Evolutionary conservation across 2,888 invertebrate genomes (phyloP).

Genomic region (Brenthis daphne): DNA sequence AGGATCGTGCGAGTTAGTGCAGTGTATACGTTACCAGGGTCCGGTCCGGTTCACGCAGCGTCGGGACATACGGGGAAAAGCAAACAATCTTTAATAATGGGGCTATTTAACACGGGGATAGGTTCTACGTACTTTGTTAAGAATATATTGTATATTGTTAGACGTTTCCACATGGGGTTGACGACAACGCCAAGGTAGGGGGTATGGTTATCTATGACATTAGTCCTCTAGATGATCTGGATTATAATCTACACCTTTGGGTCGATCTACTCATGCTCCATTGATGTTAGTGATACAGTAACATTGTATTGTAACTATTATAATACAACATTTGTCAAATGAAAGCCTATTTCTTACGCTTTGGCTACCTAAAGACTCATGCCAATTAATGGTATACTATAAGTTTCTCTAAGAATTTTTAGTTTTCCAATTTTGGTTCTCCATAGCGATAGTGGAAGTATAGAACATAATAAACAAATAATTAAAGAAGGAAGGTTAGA

Average conservation of each 20-base stretch:
- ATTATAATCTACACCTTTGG: slow-evolving; percentile 75
- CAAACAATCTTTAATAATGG: slow-evolving; percentile 68
- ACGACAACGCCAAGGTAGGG: slow-evolving; percentile 77
- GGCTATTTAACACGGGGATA: slow-evolving; percentile 34
- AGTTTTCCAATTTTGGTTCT: neutral
- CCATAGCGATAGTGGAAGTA: neutral
- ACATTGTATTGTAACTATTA: neutral
- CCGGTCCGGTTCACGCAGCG: slow-evolving; percentile 67
- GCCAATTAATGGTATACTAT: slow-evolving; percentile 1
- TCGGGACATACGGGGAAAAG: slow-evolving; percentile 78
- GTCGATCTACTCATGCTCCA: slow-evolving; percentile 48
- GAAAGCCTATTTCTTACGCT: neutral
- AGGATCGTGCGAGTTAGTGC: slow-evolving; percentile 62
- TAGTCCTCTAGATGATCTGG: slow-evolving; percentile 55
- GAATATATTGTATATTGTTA: slow-evolving; percentile 47
- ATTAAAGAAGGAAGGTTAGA: slow-evolving; percentile 6
- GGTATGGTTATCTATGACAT: slow-evolving; percentile 59
- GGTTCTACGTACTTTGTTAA: slow-evolving; percentile 38
- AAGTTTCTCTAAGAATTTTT: neutral
- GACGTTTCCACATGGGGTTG: slow-evolving; percentile 45
- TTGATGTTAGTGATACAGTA: slow-evolving; percentile 16
- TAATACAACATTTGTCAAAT: neutral
- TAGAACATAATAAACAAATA: slow-evolving; percentile 10
- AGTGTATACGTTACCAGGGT: slow-evolving; percentile 72
- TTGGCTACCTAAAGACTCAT: slow-evolving; percentile 3